Conservation (phyloP, 1,140 invertebrate species). For the Dolichoris vasculosae region DNA sequence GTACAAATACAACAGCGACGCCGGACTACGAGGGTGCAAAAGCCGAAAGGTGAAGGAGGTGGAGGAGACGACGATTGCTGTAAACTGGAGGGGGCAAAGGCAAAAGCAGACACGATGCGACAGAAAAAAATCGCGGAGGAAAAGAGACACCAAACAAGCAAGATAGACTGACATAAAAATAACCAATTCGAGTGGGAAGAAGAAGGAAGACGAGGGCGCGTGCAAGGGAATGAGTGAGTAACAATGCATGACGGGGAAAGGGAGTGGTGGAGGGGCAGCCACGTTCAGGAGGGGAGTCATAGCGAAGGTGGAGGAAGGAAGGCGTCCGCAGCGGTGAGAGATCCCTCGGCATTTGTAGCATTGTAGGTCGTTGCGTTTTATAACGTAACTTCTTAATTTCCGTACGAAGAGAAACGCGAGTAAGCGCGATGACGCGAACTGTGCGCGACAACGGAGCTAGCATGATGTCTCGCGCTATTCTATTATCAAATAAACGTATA, state of each 20-base stretch:
- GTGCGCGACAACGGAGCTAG: conserved; percentile 31
- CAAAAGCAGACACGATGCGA: background rate
- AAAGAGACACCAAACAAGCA: conserved; percentile 31
- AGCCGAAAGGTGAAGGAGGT: conserved; percentile 27
- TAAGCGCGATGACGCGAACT: conserved; percentile 56
- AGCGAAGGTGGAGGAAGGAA: conserved; percentile 13
- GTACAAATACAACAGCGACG: background rate
- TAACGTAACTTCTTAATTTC: conserved; percentile 70
- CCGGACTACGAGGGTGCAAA: conserved; percentile 44
- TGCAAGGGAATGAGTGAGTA: background rate
- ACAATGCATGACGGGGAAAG: too few relatives aligned
- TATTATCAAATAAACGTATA: conserved; percentile 14
- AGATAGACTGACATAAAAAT: conserved; percentile 29
- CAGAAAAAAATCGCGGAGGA: conserved; percentile 46
- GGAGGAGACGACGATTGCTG: conserved; percentile 49
- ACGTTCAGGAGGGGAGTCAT: background rate
- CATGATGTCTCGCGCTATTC: background rate
- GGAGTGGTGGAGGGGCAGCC: background rate
- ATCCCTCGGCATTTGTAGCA: conserved; percentile 68
- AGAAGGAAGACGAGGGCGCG: too few relatives aligned
- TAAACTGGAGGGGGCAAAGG: background rate
- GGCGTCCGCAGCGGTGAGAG: conserved; percentile 56
- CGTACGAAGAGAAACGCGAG: conserved; percentile 52
- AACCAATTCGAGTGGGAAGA: conserved; percentile 18
- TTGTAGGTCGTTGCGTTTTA: conserved; percentile 73